Conservation (phyloP, 2,113 vertebrate genomes). For the Naja naja region DNA sequence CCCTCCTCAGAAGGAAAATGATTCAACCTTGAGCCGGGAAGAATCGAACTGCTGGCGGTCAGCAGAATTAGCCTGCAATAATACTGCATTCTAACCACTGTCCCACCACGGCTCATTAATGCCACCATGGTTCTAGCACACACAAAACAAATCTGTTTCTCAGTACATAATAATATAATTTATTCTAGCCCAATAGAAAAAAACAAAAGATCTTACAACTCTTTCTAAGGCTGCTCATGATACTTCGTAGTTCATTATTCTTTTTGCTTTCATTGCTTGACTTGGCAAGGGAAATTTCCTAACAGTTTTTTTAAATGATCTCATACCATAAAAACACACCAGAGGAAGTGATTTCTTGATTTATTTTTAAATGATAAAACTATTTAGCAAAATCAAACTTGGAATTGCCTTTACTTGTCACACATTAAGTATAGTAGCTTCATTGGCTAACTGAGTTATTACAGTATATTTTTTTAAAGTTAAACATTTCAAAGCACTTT, state of each 20-base stretch:
- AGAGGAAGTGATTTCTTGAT: neutral
- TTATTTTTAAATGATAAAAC: neutral
- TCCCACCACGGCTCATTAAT: neutral
- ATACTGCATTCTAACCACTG: neutral
- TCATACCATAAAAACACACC: neutral
- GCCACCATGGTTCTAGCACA: neutral
- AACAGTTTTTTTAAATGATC: neutral
- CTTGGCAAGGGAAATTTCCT: neutral
- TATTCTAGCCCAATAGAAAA: neutral
- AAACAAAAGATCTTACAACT: neutral
- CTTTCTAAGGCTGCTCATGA: neutral
- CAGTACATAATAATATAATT: neutral
- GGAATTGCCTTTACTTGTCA: neutral
- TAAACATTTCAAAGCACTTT: neutral
- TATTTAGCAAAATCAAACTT: neutral
- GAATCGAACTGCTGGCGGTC: neutral
- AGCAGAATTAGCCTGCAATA: neutral
- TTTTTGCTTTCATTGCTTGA: neutral
- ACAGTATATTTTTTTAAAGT: neutral
- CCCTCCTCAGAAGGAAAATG: neutral
- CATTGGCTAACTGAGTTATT: neutral
- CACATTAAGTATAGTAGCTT: neutral
- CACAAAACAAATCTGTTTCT: neutral
- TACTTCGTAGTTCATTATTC: neutral
- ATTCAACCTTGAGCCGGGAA: neutral